These are phyloP conservation scores for Dryas iulia DNA, from an alignment of 1,140 invertebrate genomes.

Conservation along the genomic window DNA sequence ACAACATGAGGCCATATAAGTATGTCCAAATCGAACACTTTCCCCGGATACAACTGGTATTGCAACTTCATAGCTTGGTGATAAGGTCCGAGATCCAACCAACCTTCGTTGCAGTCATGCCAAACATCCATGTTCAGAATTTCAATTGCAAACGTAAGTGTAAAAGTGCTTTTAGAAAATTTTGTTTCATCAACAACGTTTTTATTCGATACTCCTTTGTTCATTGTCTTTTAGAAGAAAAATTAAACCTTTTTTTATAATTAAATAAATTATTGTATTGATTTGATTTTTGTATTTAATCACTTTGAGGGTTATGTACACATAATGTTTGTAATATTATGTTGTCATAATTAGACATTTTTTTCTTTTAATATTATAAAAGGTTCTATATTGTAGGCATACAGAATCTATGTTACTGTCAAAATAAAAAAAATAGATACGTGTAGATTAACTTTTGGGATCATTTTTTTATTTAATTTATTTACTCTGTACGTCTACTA, in stretches of 20 bases:
- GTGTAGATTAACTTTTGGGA: too few relatives aligned
- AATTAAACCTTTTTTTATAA: not conserved
- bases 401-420: too few relatives aligned
- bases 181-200: constrained; percentile 22
- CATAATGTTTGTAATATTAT: too few relatives aligned
- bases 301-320: too few relatives aligned
- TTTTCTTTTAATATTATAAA: not conserved
- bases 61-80: constrained; percentile 56
- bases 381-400: too few relatives aligned
- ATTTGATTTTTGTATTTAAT: too few relatives aligned
- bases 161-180: constrained; percentile 51
- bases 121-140: constrained; percentile 54
- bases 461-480: too few relatives aligned
- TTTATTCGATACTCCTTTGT: constrained; percentile 32
- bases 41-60: constrained; percentile 58
- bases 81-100: constrained; percentile 53
- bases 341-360: not conserved
- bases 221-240: constrained; percentile 17
- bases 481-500: too few relatives aligned
- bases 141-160: constrained; percentile 62
- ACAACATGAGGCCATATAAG: constrained; percentile 60
- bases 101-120: constrained; percentile 59
- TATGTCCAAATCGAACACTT: constrained; percentile 59
- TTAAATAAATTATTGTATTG: not conserved
- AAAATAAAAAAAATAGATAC: too few relatives aligned